A percentile compares a stretch with the other conserved stretches of the same genome.
These are phyloP conservation scores for Phalloptychus januarius DNA, from an alignment of 2,797 vertebrate genomes.

Conservation along the genomic window DNA sequence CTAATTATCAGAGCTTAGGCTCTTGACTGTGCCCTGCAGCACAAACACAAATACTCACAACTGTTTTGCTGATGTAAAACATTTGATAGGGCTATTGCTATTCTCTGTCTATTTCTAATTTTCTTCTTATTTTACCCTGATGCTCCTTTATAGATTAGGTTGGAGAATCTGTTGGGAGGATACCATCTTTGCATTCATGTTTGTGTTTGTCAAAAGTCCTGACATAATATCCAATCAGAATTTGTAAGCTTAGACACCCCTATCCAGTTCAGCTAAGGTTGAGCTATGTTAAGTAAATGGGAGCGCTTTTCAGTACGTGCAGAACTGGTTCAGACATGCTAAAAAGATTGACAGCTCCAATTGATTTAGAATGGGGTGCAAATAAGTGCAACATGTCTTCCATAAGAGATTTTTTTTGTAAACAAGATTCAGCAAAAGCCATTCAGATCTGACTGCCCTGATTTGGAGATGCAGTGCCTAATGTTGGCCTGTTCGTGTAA, in stretches of 20 bases:
- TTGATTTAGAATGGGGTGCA: not conserved
- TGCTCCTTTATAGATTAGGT: not conserved
- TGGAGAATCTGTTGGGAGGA: not conserved
- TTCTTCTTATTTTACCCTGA: not conserved
- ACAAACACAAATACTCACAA: not conserved
- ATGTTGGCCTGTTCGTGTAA: conserved; percentile 36
- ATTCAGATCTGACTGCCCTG: conserved; percentile 33
- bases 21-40: not conserved
- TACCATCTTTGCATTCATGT: not conserved
- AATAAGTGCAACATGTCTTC: conserved; percentile 7
- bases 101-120: not conserved
- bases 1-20: not conserved
- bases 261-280: not conserved
- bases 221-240: not conserved
- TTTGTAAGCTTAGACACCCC: not conserved
- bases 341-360: not conserved
- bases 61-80: not conserved
- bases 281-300: not conserved
- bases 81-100: no score
- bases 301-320: not conserved
- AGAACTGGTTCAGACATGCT: not conserved
- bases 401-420: not conserved
- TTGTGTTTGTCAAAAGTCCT: not conserved
- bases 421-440: conserved; percentile 14
- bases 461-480: conserved; percentile 21